Conservation (phyloP, 2,797 vertebrate genomes). For the Diplodus sargus region DNA sequence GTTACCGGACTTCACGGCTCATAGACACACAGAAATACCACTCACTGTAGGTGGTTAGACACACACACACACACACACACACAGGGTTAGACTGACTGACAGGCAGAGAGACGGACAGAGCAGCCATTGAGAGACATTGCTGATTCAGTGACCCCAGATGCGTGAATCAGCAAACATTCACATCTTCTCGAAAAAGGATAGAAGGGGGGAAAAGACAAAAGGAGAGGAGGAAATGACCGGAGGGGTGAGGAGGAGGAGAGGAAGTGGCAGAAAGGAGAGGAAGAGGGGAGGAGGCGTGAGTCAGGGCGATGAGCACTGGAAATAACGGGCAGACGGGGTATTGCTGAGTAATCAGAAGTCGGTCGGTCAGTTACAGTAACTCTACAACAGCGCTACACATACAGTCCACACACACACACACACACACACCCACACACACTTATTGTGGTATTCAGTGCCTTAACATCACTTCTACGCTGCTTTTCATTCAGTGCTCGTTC, state of each 20-base stretch:
- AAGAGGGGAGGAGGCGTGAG: conserved; percentile 66
- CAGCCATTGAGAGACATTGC: conserved; percentile 72
- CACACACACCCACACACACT: conserved; percentile 31
- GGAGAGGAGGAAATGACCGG: conserved; percentile 60
- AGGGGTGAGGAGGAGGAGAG: conserved; percentile 62
- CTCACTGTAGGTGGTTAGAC: conserved; percentile 76
- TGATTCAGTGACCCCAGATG: conserved; percentile 72
- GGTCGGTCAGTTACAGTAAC: conserved; percentile 76
- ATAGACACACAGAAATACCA: conserved; percentile 77
- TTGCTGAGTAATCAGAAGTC: conserved; percentile 77
- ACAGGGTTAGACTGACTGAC: conserved; percentile 52
- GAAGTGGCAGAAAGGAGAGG: conserved; percentile 51
- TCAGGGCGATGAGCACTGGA: conserved; percentile 65
- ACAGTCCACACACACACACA: conserved; percentile 31
- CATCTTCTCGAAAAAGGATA: conserved; percentile 66
- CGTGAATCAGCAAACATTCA: conserved; percentile 83
- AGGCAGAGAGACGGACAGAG: conserved; percentile 68
- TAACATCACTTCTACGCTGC: conserved; percentile 29
- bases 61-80: conserved; percentile 47
- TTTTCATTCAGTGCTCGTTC: conserved; percentile 24
- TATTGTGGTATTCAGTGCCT: conserved; percentile 42
- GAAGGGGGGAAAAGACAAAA: conserved; percentile 72
- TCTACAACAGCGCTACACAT: conserved; percentile 73
- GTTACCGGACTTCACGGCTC: conserved; percentile 77
- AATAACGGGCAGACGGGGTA: conserved; percentile 63